phyloP scores from a whole-genome alignment of 2,888 invertebrate genomes.

The Ditylenchus weischeri region DNA sequence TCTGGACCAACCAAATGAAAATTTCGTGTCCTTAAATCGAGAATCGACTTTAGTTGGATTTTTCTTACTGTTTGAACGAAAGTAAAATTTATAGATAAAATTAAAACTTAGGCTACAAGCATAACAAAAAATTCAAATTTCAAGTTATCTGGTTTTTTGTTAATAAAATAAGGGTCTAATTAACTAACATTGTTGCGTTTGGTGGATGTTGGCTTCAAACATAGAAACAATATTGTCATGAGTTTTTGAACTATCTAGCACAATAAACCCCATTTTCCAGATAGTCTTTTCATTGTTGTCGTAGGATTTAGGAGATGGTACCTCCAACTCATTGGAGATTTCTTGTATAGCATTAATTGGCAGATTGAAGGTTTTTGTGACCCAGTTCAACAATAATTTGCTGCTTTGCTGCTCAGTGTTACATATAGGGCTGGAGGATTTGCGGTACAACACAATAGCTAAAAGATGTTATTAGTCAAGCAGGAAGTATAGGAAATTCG shows the following conservation, averaged over 20 bases:
- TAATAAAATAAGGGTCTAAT: not conserved
- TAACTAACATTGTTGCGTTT: slow-evolving; percentile 6
- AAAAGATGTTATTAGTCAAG: not conserved
- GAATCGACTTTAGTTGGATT: too few species aligned
- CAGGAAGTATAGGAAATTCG: too few species aligned
- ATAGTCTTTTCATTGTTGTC: not conserved
- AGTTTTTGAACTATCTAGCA: not conserved
- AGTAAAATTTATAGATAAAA: too few species aligned
- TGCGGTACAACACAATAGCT: slow-evolving; percentile 8
- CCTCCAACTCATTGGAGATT: not conserved
- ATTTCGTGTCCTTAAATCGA: too few species aligned
- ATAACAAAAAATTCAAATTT: too few species aligned
- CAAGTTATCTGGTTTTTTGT: too few species aligned
- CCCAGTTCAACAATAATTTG: not conserved
- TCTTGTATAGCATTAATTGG: not conserved
- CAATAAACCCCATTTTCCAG: not conserved
- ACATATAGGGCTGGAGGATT: slow-evolving; percentile 3
- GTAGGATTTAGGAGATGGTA: not conserved
- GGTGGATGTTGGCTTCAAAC: slow-evolving; percentile 2
- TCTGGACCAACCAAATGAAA: too few species aligned
- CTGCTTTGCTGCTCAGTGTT: not conserved
- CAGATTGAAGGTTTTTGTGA: slow-evolving; percentile 1
- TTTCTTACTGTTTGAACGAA: too few species aligned
- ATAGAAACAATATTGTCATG: slow-evolving; percentile 11
- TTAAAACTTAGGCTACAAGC: too few species aligned